Conservation (phyloP, 2,113 vertebrate species). For the Heterochromis multidens region DNA sequence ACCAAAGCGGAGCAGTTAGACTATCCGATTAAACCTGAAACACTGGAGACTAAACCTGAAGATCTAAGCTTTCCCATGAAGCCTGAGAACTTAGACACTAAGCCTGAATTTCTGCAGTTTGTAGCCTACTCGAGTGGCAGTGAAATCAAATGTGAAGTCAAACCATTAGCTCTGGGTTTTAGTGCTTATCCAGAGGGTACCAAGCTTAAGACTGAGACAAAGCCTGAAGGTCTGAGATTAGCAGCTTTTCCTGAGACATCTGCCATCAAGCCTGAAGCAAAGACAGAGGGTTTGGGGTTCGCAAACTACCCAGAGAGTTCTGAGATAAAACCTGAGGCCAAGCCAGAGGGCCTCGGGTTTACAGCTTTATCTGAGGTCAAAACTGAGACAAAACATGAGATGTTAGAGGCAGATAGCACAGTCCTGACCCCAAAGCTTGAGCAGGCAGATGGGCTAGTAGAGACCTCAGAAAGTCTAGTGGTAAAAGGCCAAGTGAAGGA, state of each 20-base stretch:
- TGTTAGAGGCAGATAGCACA: constrained; percentile 71
- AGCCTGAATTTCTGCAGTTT: constrained; percentile 35
- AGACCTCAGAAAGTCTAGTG: constrained; percentile 41
- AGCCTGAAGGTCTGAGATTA: constrained; percentile 29
- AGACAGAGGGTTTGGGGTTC: constrained; percentile 36
- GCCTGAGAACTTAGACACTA: constrained; percentile 24
- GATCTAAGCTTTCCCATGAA: constrained; percentile 41
- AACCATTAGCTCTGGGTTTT: constrained; percentile 3
- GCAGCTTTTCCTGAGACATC: background rate
- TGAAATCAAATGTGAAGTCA: constrained; percentile 39
- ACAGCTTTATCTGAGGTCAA: constrained; percentile 37
- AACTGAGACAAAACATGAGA: constrained; percentile 58
- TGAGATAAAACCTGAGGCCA: constrained; percentile 39
- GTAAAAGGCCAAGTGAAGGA: constrained; percentile 72
- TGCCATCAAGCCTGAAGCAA: constrained; percentile 40
- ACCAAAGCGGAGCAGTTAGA: constrained; percentile 49
- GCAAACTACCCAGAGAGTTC: constrained; percentile 43
- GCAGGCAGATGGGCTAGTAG: constrained; percentile 54
- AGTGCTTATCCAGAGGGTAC: background rate
- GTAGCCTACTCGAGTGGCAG: background rate
- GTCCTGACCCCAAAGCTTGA: constrained; percentile 71
- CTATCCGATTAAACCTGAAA: constrained; percentile 42
- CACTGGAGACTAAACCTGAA: constrained; percentile 39
- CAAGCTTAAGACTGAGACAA: constrained; percentile 12
- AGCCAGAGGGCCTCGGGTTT: constrained; percentile 26